Percentiles rank a stretch among this genome's conserved stretches.
These are phyloP conservation scores for Lissocephala sabroskyi DNA, from an alignment of 2,888 invertebrate species.

Conservation along the genomic window DNA sequence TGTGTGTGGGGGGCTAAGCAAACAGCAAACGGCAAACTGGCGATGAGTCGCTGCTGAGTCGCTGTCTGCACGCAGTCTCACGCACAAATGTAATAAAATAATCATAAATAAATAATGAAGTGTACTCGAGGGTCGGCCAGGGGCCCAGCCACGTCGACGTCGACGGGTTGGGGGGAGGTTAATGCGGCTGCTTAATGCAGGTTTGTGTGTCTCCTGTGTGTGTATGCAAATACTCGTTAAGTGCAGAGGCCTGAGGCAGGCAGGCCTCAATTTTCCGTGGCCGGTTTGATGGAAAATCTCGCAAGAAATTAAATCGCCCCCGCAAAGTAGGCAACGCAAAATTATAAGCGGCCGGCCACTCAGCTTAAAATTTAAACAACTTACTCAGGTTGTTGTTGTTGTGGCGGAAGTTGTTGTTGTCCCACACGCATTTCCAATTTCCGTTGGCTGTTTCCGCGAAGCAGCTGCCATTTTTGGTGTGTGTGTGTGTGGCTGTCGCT, in stretches of 20 bases:
- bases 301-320: no score
- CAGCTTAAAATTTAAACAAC: slow-evolving; percentile 2
- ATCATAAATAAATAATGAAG: slow-evolving; percentile 64
- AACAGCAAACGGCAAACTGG: no score
- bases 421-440: slow-evolving; percentile 59
- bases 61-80: slow-evolving; percentile 12
- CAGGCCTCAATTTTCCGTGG: no score
- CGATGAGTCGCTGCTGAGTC: slow-evolving; percentile 4
- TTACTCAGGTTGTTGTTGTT: slow-evolving; percentile 8
- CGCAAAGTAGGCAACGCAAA: no score
- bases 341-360: no score
- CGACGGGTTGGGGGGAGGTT: background rate
- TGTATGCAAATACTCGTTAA: slow-evolving; percentile 47
- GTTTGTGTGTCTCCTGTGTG: slow-evolving; percentile 11
- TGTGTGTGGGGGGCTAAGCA: background rate
- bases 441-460: slow-evolving; percentile 45
- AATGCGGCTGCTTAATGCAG: slow-evolving; percentile 1
- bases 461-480: slow-evolving; percentile 14
- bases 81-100: slow-evolving; percentile 53
- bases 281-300: no score
- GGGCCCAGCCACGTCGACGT: background rate
- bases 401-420: slow-evolving; percentile 2
- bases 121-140: slow-evolving; percentile 10
- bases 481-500: background rate
- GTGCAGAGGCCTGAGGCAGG: slow-evolving; percentile 37